phyloP scores from a whole-genome alignment of 2,113 vertebrate species.

The Ginglymostoma cirratum region DNA sequence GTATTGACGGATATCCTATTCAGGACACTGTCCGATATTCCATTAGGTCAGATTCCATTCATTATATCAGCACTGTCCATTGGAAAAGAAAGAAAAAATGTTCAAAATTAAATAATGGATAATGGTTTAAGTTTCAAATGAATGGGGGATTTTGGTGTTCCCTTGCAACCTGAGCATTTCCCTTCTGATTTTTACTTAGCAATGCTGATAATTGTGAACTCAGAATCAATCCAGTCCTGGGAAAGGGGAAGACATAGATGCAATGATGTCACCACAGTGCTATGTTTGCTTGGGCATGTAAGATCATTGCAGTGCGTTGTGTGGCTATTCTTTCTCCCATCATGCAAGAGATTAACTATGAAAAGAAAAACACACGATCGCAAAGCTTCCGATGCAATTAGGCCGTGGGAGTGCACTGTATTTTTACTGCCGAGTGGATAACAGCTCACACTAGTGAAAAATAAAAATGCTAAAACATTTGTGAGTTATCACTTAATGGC shows the following conservation, averaged over 20 bases:
- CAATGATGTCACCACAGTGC: not conserved
- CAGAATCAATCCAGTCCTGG: not conserved
- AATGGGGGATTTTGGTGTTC: not conserved
- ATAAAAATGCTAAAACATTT: not conserved
- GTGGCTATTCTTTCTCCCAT: not conserved
- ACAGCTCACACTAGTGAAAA: slow-evolving; percentile 9
- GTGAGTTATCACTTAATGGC: slow-evolving; percentile 22
- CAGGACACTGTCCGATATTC: not conserved
- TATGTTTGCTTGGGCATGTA: not conserved
- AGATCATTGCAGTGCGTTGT: not conserved
- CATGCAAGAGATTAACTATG: not conserved
- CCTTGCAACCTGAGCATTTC: not conserved
- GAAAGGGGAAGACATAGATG: not conserved
- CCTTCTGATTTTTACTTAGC: not conserved
- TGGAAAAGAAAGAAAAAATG: not conserved
- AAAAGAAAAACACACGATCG: not conserved
- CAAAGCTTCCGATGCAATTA: not conserved
- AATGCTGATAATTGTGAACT: not conserved
- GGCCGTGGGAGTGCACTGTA: slow-evolving; percentile 3
- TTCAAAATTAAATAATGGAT: not conserved
- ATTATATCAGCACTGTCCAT: not conserved
- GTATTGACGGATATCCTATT: not conserved
- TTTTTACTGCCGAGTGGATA: slow-evolving; percentile 16
- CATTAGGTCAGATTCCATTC: not conserved
- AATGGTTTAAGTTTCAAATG: not conserved